Conservation (phyloP, 1,140 invertebrate species). For the Gryllus bimaculatus region DNA sequence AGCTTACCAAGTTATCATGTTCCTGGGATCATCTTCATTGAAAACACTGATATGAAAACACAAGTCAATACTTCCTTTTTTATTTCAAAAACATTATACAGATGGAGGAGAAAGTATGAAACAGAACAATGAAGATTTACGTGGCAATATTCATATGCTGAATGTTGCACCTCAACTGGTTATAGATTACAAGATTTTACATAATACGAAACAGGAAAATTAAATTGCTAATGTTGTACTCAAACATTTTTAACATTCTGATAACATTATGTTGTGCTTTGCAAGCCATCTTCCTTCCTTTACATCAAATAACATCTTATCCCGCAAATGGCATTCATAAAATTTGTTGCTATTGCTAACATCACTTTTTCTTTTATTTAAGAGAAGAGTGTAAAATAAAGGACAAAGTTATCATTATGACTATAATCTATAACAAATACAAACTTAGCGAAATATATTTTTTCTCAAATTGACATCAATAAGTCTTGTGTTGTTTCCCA, state of each 20-base stretch:
- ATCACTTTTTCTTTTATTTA: too few species aligned
- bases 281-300: not conserved
- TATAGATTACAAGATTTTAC: too few species aligned
- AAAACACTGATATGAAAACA: not conserved
- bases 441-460: not conserved
- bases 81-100: not conserved
- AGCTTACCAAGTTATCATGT: too few species aligned
- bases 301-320: not conserved
- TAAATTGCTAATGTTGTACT: not conserved
- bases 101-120: not conserved
- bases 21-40: not conserved
- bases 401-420: not conserved
- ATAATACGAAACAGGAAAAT: not conserved
- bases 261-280: not conserved
- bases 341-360: not conserved
- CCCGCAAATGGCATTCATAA: not conserved
- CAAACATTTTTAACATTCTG: not conserved
- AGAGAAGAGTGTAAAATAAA: not conserved
- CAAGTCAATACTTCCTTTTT: not conserved
- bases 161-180: too few species aligned
- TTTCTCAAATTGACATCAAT: not conserved
- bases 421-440: not conserved
- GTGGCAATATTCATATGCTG: not conserved
- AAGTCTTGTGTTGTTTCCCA: not conserved
- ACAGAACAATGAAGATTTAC: not conserved